Percentiles rank a stretch among this genome's conserved stretches.
phyloP scores from a whole-genome alignment of 1,140 invertebrate species.

The Drosophila arizonae region DNA sequence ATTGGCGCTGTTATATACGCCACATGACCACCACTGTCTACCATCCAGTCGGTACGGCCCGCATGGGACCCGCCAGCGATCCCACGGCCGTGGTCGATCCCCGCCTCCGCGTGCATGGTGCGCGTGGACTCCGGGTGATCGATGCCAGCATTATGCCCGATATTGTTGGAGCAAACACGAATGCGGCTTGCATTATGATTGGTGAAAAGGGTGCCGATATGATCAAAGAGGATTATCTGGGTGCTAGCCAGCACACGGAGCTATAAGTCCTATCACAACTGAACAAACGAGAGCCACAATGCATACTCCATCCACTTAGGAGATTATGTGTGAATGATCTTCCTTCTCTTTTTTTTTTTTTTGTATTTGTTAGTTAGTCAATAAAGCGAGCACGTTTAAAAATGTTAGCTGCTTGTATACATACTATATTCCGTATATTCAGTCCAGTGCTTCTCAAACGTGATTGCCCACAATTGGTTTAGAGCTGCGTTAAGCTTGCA shows the following conservation, averaged over 20 bases:
- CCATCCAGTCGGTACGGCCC: slow-evolving; percentile 89
- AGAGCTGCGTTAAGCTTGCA: background rate
- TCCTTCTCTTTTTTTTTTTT: slow-evolving; percentile 14
- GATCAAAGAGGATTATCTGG: slow-evolving; percentile 85
- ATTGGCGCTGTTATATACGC: slow-evolving; percentile 87
- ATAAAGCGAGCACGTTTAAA: slow-evolving; percentile 1
- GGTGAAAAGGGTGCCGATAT: slow-evolving; percentile 90
- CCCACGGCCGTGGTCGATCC: slow-evolving; percentile 87
- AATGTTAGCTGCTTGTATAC: background rate
- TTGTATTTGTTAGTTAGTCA: slow-evolving; percentile 15
- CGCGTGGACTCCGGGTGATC: slow-evolving; percentile 88
- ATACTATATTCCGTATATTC: background rate
- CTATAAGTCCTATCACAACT: slow-evolving; percentile 30
- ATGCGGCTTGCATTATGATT: slow-evolving; percentile 90
- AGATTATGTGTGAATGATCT: slow-evolving; percentile 2
- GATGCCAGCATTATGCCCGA: slow-evolving; percentile 92
- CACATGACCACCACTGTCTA: slow-evolving; percentile 87
- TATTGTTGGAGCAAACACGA: slow-evolving; percentile 89
- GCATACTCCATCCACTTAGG: slow-evolving; percentile 9
- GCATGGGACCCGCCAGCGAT: slow-evolving; percentile 89
- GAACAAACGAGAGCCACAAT: background rate
- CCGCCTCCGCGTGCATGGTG: slow-evolving; percentile 87
- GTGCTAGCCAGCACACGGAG: slow-evolving; percentile 48
- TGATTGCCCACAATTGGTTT: background rate
- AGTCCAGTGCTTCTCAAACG: background rate